Base-by-base conservation (phyloP, 1,140 invertebrate species). In the Anastrepha ludens region DNA sequence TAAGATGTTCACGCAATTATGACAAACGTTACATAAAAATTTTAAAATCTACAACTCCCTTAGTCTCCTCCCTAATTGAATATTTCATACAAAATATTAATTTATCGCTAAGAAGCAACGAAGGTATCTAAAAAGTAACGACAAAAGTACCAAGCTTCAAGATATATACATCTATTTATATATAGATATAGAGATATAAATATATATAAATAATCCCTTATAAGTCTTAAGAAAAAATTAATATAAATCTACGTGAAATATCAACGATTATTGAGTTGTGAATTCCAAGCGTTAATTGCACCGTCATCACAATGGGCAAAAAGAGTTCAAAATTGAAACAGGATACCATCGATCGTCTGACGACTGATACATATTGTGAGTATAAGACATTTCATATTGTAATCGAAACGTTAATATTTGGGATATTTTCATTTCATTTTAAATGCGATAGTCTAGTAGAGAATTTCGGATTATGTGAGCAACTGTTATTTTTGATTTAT, bases 251-350 rank as follows among this genome's bases (percentile, higher is more conserved):
- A 67, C 39, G 20, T 67, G 11, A 67, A 20, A 20, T 20, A 64
- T 5, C 8, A 11, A 20, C 9, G 11, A 67, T 15, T 13, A 29
- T 8, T 8, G 67, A 44, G 67, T 74, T 74, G 67, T 74, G 67
- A 47, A 17, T 44, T n/a, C 17, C 15, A 44, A 74, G 3, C 41
- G 67, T 74, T 44, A 74, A 44, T 15, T 47, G 67, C 15, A 74
- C 39, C 67, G 67, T 11, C 39, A 15, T 5, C 67, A 39, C 67
- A 87, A 97, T 97, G 96, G 97, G 96, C 90, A 98, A 98, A 95
- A 97, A 98, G 94, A 98, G 98, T 93, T 98, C 97, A 78, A 98
- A 98, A 95, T 95, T 98, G 92, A 98, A 98, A 95, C 97, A 97
- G 94, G 97, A 98, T 93, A 98, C 97, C 88, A 98, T 98, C 93